phyloP scores from a whole-genome alignment of 2,888 invertebrate species.

The Orthosia cruda region DNA sequence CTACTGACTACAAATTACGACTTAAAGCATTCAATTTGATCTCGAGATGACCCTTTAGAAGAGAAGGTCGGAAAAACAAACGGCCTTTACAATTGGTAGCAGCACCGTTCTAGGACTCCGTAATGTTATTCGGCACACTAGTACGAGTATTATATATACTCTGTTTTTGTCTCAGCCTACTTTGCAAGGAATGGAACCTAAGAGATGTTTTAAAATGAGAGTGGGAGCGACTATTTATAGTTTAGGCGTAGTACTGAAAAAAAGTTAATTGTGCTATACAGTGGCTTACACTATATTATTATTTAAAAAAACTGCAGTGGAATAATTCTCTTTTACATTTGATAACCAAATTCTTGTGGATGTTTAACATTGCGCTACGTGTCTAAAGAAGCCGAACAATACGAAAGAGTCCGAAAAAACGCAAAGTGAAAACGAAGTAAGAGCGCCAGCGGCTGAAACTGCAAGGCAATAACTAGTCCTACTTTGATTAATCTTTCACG shows the following conservation, averaged over 20 bases:
- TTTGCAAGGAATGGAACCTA: constrained; percentile 59
- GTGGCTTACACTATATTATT: not conserved
- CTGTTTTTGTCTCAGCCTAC: constrained; percentile 67
- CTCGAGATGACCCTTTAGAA: constrained; percentile 57
- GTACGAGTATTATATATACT: constrained; percentile 63
- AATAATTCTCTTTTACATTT: no score
- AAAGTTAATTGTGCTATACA: not conserved
- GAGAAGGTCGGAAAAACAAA: constrained; percentile 63
- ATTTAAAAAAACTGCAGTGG: no score
- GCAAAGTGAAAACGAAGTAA: no score
- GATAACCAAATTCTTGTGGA: no score
- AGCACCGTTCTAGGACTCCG: constrained; percentile 53
- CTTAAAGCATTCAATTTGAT: constrained; percentile 57
- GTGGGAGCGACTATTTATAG: constrained; percentile 3
- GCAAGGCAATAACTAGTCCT: no score
- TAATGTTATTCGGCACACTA: constrained; percentile 68
- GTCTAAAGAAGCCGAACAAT: no score
- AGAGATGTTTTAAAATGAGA: constrained; percentile 10
- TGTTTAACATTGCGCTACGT: no score
- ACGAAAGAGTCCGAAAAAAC: no score
- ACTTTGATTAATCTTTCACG: not conserved
- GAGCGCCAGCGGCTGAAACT: no score
- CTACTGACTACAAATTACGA: constrained; percentile 58
- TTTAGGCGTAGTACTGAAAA: not conserved
- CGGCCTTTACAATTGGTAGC: constrained; percentile 55